Conservation (phyloP, 2,888 invertebrate genomes). For the Opisthograptis luteolata region DNA sequence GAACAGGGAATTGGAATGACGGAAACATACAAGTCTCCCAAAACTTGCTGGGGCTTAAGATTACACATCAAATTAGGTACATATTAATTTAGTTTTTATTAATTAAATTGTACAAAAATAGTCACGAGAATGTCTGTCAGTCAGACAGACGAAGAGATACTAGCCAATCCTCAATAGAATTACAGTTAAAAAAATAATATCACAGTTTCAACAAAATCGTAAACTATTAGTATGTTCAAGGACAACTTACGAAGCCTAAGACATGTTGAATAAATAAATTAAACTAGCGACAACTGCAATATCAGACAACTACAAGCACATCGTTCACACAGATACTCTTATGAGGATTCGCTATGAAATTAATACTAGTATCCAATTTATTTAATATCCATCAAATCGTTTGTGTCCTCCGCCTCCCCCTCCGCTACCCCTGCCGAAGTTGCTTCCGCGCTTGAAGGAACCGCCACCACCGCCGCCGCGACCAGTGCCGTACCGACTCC, state of each 20-base stretch:
- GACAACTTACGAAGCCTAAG: slow-evolving; percentile 37
- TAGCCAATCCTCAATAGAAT: slow-evolving; percentile 70
- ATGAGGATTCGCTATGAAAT: slow-evolving; percentile 63
- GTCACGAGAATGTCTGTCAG: slow-evolving; percentile 19
- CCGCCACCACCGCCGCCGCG: slow-evolving; percentile 76
- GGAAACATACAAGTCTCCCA: slow-evolving; percentile 36
- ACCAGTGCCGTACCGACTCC: slow-evolving; percentile 76
- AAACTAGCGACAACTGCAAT: slow-evolving; percentile 55
- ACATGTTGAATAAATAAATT: slow-evolving; percentile 54
- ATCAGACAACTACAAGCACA: slow-evolving; percentile 50
- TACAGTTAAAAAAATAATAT: slow-evolving; percentile 70
- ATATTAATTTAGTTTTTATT: slow-evolving; percentile 11
- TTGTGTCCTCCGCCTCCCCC: slow-evolving; percentile 65
- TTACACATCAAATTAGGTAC: slow-evolving; percentile 15
- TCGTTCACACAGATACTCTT: slow-evolving; percentile 65
- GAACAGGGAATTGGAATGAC: slow-evolving; percentile 53
- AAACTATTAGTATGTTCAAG: slow-evolving; percentile 22
- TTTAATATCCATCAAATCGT: slow-evolving; percentile 76
- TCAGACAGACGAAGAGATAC: slow-evolving; percentile 32
- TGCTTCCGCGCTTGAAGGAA: slow-evolving; percentile 77
- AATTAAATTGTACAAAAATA: slow-evolving; percentile 33
- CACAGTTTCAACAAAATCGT: slow-evolving; percentile 71
- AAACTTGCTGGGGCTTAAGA: slow-evolving; percentile 22
- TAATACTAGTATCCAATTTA: slow-evolving; percentile 35
- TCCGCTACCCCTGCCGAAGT: slow-evolving; percentile 69